Evolutionary conservation across 2,888 invertebrate species (phyloP).

Genomic region (Noctua janthina): DNA sequence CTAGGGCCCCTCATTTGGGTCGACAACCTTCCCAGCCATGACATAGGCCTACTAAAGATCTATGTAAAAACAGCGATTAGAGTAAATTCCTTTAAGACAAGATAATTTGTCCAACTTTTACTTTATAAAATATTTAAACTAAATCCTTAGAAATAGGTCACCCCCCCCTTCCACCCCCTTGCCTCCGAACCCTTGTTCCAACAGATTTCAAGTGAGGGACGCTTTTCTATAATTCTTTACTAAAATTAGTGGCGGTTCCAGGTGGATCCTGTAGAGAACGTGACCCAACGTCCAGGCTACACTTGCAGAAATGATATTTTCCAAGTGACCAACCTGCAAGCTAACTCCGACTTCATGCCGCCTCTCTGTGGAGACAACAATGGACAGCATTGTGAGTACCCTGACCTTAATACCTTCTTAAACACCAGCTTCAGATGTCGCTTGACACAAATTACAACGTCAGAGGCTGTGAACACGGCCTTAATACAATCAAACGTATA

Average conservation of each 20-base stretch:
- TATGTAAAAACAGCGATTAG: not conserved
- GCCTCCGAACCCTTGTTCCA: too few species aligned
- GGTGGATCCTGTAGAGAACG: constrained; percentile 86
- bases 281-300: constrained; percentile 85
- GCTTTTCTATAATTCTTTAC: not conserved
- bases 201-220: not conserved
- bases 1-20: not conserved
- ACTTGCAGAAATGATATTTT: constrained; percentile 89
- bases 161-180: too few species aligned
- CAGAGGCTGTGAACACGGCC: not conserved
- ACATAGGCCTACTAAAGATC: not conserved
- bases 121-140: not conserved
- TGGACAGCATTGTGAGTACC: constrained; percentile 90
- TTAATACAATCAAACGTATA: not conserved
- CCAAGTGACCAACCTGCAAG: constrained; percentile 86
- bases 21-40: not conserved
- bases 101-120: not conserved
- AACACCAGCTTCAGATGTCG: not conserved
- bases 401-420: not conserved
- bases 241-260: constrained; percentile 55
- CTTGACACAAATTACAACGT: not conserved
- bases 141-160: too few species aligned
- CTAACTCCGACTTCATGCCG: constrained; percentile 88
- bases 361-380: constrained; percentile 91
- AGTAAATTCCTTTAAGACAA: not conserved